A percentile compares a stretch with the other conserved stretches of the same genome.
These are phyloP conservation scores for Hirtodrosophila histrioides DNA, from an alignment of 2,888 invertebrate species.

Conservation along the genomic window DNA sequence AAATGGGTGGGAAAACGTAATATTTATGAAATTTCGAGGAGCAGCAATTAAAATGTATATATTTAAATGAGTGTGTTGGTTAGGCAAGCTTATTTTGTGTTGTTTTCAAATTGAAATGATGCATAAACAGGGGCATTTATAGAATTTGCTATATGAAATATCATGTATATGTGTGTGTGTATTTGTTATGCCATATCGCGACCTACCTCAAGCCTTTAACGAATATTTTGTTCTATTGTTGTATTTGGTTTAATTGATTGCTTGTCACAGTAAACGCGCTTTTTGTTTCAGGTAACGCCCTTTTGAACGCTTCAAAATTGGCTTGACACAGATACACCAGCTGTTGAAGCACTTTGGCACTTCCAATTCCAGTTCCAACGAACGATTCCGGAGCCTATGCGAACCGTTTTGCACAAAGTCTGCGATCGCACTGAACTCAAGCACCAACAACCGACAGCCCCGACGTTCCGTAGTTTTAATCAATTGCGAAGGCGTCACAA, in stretches of 20 bases:
- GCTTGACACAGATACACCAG: conserved; percentile 49
- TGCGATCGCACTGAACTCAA: conserved; percentile 72
- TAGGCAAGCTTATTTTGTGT: too few species aligned
- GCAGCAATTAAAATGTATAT: too few species aligned
- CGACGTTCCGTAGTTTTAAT: conserved; percentile 62
- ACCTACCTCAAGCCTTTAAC: conserved; percentile 53
- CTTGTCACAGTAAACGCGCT: neutral
- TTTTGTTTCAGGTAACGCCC: conserved; percentile 27
- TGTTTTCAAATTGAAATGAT: too few species aligned
- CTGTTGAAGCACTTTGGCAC: conserved; percentile 26
- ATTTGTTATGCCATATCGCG: conserved; percentile 1
- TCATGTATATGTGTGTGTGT: neutral
- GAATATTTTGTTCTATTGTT: conserved; percentile 2
- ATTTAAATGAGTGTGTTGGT: too few species aligned
- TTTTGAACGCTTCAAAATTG: conserved; percentile 42
- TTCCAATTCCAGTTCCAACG: conserved; percentile 29
- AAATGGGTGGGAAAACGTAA: too few species aligned
- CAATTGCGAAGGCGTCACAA: conserved; percentile 64
- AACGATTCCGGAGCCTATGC: conserved; percentile 19
- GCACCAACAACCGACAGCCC: conserved; percentile 28
- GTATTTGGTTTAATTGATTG: conserved; percentile 11
- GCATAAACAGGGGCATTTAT: too few species aligned
- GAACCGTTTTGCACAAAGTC: conserved; percentile 70
- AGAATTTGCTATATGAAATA: too few species aligned
- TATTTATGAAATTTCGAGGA: too few species aligned